Evolutionary conservation across 2,888 invertebrate species (phyloP), one percentile per base, ranked within the genome.

Genomic region (Zaprionus bogoriensis): DNA sequence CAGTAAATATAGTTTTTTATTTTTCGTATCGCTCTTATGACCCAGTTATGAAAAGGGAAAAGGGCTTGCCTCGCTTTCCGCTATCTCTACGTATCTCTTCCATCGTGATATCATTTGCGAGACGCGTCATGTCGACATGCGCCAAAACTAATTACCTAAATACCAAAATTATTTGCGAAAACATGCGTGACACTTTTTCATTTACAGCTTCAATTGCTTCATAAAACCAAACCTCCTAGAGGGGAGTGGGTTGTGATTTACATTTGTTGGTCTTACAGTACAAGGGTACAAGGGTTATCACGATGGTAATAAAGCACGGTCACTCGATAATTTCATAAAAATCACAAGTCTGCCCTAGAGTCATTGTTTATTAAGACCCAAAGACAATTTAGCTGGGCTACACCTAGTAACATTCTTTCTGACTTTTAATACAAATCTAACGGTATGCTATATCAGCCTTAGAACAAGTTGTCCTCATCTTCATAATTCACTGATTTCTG

Each of bases 111-210:
- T 67, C 63, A 71, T 51, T 23, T 12, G 19, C 23, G 20, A 45
- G 28, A 44, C 45, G 5, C 25, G 12, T 4, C 39, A 60, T 71
- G 62, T 42, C 28, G 62, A 52, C 66, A 67, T 61, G 46, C 28
- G 25, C n/a, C 42, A 62, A 68, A 80, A 58, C 65, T 77, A 83
- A 80, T 77, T 80, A 80, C 60, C 65, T 27, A 77, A 75, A 58
- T 41, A 65, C 36, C 54, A 41, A 53, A 44, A 48, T 30, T 62
- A 57, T 53, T 50, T 64, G 62, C 59, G 20, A 70, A 63, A 57
- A 64, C 47, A 60, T 66, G 81, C 73, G 73, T 80, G 79, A 60
- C 50, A 42, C 23, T 22, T 46, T 54, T 63, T 67, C 46, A 62
- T 74, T 79, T 60, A 46, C 50, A 67, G 25, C 39, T 55, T 58